phyloP scores from a whole-genome alignment of 2,888 invertebrate genomes.

The Zaprionus obscuricornis region DNA sequence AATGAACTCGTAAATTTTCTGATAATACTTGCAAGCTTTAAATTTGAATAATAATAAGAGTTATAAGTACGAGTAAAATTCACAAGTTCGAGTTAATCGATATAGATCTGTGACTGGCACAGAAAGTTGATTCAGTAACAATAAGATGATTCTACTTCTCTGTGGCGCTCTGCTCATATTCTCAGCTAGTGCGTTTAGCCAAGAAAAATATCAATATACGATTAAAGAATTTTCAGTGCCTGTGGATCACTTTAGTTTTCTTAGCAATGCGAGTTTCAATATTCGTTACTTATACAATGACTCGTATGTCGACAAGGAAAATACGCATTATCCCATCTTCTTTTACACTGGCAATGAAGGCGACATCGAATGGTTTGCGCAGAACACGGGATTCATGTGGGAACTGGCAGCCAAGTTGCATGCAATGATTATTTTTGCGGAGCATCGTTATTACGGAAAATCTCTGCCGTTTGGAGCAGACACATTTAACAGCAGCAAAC shows the following conservation, averaged over 20 bases:
- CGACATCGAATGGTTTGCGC: constrained; percentile 92
- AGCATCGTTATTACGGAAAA: constrained; percentile 97
- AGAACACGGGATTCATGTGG: constrained; percentile 97
- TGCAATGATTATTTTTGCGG: constrained; percentile 95
- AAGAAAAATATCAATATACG: constrained; percentile 49
- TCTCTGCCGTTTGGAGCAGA: constrained; percentile 94
- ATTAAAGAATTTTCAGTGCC: constrained; percentile 84
- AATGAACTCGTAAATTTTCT: too few species aligned
- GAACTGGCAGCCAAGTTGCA: constrained; percentile 91
- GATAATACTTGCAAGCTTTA: too few species aligned
- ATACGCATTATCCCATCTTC: constrained; percentile 88
- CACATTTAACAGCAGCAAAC: constrained; percentile 86
- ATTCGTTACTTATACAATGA: constrained; percentile 90
- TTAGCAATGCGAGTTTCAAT: constrained; percentile 88
- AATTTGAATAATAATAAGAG: too few species aligned
- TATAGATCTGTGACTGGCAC: too few species aligned
- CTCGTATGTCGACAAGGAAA: constrained; percentile 86
- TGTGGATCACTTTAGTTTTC: constrained; percentile 94
- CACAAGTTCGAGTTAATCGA: too few species aligned
- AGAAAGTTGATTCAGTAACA: too few species aligned
- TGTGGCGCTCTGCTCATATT: too few species aligned
- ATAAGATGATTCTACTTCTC: too few species aligned
- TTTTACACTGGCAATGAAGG: constrained; percentile 98
- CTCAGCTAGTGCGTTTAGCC: too few species aligned
- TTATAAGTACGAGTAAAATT: too few species aligned